Evolutionary conservation across 2,113 vertebrate species (phyloP).

Genomic region (Phylloscopus whistleri): DNA sequence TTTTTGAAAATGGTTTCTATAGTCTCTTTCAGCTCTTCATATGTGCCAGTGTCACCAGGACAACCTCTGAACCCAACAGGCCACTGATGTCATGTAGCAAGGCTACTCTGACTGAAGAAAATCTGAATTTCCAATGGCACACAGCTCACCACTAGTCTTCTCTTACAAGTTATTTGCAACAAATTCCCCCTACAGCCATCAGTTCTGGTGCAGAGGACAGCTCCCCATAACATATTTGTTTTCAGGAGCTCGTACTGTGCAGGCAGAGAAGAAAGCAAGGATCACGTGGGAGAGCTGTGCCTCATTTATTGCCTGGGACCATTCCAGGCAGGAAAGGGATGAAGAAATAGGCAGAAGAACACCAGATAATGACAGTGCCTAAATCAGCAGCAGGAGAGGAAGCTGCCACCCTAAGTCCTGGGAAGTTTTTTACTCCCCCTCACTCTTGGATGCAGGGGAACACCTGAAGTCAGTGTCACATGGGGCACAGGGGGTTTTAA

Average conservation of each 20-base stretch:
- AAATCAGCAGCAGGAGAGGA: not conserved
- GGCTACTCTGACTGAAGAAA: not conserved
- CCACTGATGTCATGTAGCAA: not conserved
- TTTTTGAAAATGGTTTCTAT: not conserved
- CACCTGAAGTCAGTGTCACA: not conserved
- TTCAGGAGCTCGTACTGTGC: not conserved
- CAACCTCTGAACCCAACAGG: not conserved
- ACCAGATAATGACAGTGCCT: not conserved
- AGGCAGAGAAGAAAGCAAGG: not conserved
- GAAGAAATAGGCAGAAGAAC: not conserved
- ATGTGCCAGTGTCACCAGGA: accelerated
- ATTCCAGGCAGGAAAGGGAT: not conserved
- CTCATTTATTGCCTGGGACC: not conserved
- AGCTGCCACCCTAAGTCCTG: not conserved
- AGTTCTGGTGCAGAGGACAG: not conserved
- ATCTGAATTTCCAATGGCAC: not conserved
- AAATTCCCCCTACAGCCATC: not conserved
- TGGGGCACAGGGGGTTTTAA: not conserved
- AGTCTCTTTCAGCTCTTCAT: not conserved
- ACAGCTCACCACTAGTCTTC: not conserved
- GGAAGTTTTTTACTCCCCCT: not conserved
- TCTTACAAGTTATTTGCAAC: not conserved
- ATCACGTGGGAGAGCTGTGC: not conserved
- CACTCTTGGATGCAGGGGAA: not conserved
- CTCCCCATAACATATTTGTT: not conserved